Evolutionary conservation across 2,888 invertebrate genomes (phyloP), one percentile per base, ranked within the genome.

Genomic region (Lasioglossum marginatum): DNA sequence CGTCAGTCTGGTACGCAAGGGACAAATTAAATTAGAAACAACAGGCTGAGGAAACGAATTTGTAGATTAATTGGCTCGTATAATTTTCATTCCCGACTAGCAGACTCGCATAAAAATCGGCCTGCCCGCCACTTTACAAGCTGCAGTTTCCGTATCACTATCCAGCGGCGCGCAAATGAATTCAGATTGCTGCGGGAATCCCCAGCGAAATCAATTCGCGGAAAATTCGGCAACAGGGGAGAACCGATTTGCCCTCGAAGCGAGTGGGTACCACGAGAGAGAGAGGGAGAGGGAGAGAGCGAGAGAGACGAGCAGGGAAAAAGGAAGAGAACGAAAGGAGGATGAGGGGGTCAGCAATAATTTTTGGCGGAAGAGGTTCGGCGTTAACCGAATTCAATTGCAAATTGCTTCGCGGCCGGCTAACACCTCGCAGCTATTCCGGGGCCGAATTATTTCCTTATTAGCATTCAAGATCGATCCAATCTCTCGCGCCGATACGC

Each of bases 381-480:
- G 40, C 79, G 79, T 83, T 76, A 83, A 72, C 48, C 52, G 85
- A 77, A 79, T 75, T 60, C 78, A 23, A 63, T 66, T 78, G 79
- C 78, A 87, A 87, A 87, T 87, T 87, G 81, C 73, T 77, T 77
- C 40, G 57, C 77, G 23, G 52, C 34, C 23, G 66, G 8, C 66
- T 19, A 66, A 66, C 66, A 66, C 66, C 66, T 66, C 23, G 34
- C 34, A 66, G 34, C 86, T 57, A 80, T 75, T 74, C 77, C 60
- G 37, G n/a, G 23, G 66, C 45, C 76, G 70, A 87, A 83, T 81
- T 79, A 80, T 82, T 77, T 83, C 73, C 89, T 89, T 89, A 90
- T 89, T 90, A 87, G 89, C 81, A 90, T 82, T 85, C 89, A 60
- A 81, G 84, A 88, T 90, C 90, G 83, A 88, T 84, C 77, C 68